These are phyloP conservation scores for Monopis laevigella DNA, from an alignment of 2,888 invertebrate species.

Conservation along the genomic window DNA sequence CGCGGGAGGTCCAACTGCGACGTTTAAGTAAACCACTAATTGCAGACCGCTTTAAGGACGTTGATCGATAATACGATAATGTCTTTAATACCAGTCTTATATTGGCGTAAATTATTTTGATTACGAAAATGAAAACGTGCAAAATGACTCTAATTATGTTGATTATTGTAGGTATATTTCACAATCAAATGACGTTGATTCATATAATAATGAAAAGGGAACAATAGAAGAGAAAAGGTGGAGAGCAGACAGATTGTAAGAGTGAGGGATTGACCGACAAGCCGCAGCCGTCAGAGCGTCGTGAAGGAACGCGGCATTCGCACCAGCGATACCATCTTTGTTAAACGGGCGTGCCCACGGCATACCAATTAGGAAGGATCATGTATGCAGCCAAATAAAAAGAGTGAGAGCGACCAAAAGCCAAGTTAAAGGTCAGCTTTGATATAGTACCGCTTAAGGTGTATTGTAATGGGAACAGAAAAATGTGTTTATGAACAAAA, in stretches of 20 bases:
- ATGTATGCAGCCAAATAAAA: slow-evolving; percentile 15
- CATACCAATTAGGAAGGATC: slow-evolving; percentile 37
- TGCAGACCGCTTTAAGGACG: slow-evolving; percentile 22
- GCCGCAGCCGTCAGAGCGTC: not conserved
- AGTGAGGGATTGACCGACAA: not conserved
- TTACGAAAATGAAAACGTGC: too few relatives aligned
- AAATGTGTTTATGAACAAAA: slow-evolving; percentile 9
- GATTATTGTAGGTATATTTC: too few relatives aligned
- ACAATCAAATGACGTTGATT: too few relatives aligned
- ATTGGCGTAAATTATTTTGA: slow-evolving; percentile 23
- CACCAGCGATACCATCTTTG: slow-evolving; percentile 26
- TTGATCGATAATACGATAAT: slow-evolving; percentile 59
- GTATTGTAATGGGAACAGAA: slow-evolving; percentile 4
- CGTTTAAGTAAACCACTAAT: slow-evolving; percentile 30
- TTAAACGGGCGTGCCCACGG: slow-evolving; percentile 37
- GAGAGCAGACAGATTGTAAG: too few relatives aligned
- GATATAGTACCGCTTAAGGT: slow-evolving; percentile 7
- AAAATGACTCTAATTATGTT: too few relatives aligned
- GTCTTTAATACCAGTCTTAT: slow-evolving; percentile 45
- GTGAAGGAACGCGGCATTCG: slow-evolving; percentile 4
- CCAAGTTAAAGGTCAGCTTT: slow-evolving; percentile 9
- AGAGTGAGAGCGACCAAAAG: slow-evolving; percentile 6
- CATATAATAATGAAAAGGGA: too few relatives aligned
- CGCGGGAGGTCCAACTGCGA: slow-evolving; percentile 43
- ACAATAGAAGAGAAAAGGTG: too few relatives aligned